Base-by-base conservation (phyloP, 2,113 vertebrate genomes). In the Monopterus albus region DNA sequence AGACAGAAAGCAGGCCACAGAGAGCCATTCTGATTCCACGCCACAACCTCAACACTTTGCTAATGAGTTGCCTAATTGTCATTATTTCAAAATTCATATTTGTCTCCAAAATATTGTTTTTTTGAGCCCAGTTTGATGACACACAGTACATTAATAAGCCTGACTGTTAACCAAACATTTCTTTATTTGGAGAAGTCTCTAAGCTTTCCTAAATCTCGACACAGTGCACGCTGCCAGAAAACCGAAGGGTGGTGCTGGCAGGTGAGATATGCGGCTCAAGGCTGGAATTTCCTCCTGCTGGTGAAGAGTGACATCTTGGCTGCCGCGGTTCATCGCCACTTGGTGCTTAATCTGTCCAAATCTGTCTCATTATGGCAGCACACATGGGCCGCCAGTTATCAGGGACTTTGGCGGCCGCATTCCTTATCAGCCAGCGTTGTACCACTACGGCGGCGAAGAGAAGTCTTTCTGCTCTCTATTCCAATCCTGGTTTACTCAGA, bases 281-380 rank as follows among this genome's bases (percentile, higher is more conserved):
- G 65, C 79, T 61, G 45, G 57, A 74, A 80, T 78, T 72, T 60
- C 81, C 72, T 79, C 84, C 85, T 71, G 85, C 83, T 85, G 82
- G 76, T 65, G 69, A 68, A 47, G 81, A 66, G 70, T 58, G 82
- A 87, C 74, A 63, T 68, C 68, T 81, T 92, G 90, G 88, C 88
- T 82, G 88, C 79, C 86, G 81, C 81, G 76, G 78, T 72, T 59
- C 78, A 62, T 70, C 78, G 58, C 77, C 82, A 86, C 89, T 90
- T 73, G 86, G 88, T 59, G 84, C 73, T 61, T 88, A 88, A 92
- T 91, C 89, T 72, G 21, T 80, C 78, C 81, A 88, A 91, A 91
- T 91, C 87, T 61, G 67, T 76, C 81, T 87, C 67, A 87, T 92
- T 88, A 88, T 85, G 72, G 82, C 73, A 11, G 72, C 73, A 67